Conservation (phyloP, 2,888 invertebrate species). For the Parelbella ahira region DNA sequence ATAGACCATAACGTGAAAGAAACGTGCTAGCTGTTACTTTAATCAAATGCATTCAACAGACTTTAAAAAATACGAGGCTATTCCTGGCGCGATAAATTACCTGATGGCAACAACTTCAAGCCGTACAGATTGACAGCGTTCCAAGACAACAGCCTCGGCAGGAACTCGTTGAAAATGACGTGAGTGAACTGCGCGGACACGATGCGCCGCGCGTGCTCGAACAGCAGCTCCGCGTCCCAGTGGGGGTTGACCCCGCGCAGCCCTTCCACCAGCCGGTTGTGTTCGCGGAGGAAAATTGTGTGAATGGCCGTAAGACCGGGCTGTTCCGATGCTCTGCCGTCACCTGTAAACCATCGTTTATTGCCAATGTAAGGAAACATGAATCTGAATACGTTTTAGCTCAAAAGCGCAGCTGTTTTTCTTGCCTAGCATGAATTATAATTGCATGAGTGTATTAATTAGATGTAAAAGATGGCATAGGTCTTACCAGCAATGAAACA, state of each 20-base stretch:
- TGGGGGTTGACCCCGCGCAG: conserved; percentile 91
- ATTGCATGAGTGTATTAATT: no score
- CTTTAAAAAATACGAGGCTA: no score
- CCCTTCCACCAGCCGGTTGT: conserved; percentile 91
- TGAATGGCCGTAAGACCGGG: conserved; percentile 94
- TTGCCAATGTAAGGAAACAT: no score
- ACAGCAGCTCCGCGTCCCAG: conserved; percentile 93
- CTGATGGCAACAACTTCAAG: conserved; percentile 88
- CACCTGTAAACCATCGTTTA: no score
- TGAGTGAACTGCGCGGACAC: conserved; percentile 90
- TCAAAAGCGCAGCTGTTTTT: no score
- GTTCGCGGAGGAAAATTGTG: conserved; percentile 93
- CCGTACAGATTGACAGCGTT: conserved; percentile 94
- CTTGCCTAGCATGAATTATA: no score
- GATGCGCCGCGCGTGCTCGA: conserved; percentile 89
- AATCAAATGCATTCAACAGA: no score
- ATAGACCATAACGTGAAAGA: no score
- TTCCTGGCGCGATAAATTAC: conserved; percentile 45
- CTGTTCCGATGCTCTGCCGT: conserved; percentile 95
- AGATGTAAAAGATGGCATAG: no score
- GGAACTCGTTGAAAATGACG: conserved; percentile 91
- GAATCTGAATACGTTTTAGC: no score
- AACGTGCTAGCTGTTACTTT: no score
- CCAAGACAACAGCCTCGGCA: conserved; percentile 95
- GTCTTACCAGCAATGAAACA: conserved; percentile 92